A percentile compares a stretch with the other conserved stretches of the same genome.
These are phyloP conservation scores for Sebastes ruberrimus DNA, from an alignment of 2,797 vertebrate genomes.

Conservation along the genomic window DNA sequence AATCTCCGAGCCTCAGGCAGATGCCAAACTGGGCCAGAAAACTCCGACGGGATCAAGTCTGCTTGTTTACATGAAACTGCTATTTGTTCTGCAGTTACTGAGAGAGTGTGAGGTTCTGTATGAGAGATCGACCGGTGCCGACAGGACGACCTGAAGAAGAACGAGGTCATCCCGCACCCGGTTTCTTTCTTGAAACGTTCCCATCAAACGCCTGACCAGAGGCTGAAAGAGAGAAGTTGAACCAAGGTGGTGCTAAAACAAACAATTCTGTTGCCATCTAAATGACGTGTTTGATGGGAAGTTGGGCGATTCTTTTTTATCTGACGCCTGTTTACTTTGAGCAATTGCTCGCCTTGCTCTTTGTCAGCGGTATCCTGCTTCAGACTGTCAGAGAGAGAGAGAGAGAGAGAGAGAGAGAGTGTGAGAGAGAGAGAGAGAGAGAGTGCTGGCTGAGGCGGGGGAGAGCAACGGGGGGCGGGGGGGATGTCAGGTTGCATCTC, in stretches of 20 bases:
- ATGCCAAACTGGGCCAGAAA: background rate
- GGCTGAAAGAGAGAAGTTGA: background rate
- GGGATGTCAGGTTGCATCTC: constrained; percentile 28
- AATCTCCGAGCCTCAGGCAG: background rate
- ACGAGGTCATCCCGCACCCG: background rate
- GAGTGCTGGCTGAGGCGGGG: background rate
- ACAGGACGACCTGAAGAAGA: background rate
- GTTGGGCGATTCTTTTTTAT: background rate
- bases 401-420: too few species aligned
- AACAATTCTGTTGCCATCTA: background rate
- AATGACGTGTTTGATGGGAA: background rate
- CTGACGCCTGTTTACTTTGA: background rate
- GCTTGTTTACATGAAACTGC: background rate
- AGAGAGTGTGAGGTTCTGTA: background rate
- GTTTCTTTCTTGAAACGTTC: background rate
- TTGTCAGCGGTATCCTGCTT: background rate
- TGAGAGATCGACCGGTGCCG: background rate
- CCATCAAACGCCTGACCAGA: background rate
- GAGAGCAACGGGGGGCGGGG: background rate
- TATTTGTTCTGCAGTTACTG: background rate
- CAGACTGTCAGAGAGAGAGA: background rate
- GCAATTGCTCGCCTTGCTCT: background rate
- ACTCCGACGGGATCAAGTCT: background rate
- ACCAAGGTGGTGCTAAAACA: background rate
- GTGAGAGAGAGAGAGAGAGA: too few species aligned